Evolutionary conservation across 2,888 invertebrate genomes (phyloP).

Genomic region (Netelia inedita): DNA sequence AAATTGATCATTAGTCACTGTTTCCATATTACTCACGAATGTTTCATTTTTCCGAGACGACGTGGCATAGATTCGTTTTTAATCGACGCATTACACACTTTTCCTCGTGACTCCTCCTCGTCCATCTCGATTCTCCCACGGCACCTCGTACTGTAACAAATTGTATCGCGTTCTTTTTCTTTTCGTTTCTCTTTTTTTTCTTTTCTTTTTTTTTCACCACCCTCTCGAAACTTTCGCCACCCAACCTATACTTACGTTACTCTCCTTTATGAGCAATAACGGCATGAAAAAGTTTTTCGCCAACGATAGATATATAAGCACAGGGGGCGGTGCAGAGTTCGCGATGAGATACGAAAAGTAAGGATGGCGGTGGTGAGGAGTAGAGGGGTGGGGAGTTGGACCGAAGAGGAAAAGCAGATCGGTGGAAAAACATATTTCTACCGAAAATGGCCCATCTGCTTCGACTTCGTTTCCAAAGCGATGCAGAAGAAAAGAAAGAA

Average conservation of each 20-base stretch:
- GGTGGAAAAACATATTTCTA: conserved; percentile 56
- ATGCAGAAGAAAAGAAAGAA: conserved; percentile 12
- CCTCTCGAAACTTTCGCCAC: neutral
- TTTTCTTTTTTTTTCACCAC: neutral
- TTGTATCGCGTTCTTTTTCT: conserved; percentile 5
- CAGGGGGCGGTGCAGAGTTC: conserved; percentile 28
- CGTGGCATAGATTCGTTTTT: neutral
- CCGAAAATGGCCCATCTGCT: conserved; percentile 71
- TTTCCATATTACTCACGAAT: conserved; percentile 3
- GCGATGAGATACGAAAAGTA: conserved; percentile 52
- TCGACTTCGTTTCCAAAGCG: conserved; percentile 57
- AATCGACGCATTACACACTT: neutral
- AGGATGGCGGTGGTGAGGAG: neutral
- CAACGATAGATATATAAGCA: conserved; percentile 36
- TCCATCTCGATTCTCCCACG: neutral
- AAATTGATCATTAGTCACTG: conserved; percentile 14
- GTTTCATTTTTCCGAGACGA: conserved; percentile 6
- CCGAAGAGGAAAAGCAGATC: too few species aligned
- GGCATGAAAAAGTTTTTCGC: conserved; percentile 40
- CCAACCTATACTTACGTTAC: conserved; percentile 4
- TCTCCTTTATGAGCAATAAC: conserved; percentile 49
- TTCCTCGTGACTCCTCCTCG: neutral
- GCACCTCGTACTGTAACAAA: conserved; percentile 21
- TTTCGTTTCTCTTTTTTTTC: too few species aligned
- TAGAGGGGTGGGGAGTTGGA: neutral